Evolutionary conservation across 2,888 invertebrate species (phyloP), one percentile per base, ranked within the genome.

Genomic region (Dinocampus coccinellae): DNA sequence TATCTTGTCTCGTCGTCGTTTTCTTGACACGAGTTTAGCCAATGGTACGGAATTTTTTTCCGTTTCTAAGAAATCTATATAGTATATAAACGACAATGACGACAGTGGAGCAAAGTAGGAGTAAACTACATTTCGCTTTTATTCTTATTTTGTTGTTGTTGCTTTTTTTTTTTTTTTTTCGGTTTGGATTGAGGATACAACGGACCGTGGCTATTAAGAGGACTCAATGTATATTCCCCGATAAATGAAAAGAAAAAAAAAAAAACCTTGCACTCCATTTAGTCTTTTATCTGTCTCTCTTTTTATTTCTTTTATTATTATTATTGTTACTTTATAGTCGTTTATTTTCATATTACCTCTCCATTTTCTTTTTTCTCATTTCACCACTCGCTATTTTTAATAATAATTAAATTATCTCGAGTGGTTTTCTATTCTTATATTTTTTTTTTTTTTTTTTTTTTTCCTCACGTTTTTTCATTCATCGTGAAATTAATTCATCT

Each of bases 1-100:
- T 65, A 75, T 75, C 70, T 70, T 60, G 70, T 70, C 60, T 58
- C 42, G 70, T 60, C 20, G 47, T 47, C 16, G 47, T 47, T 47
- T 55, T 70, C 68, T 66, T 65, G 55, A 72, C 47, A 60, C 69
- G 62, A 58, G 53, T 70, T 52, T 34, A 63, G 22, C 13, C 36
- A 57, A 63, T 61, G 66, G 55, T 55, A 39, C 16, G n/a, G 29
- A 36, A 11, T 16, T 69, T 66, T 66, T 66, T 22, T 55, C 6
- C 24, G 16, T 55, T 36, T 66, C 55, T 57, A 57, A 63, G 63
- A 63, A 63, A 24, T 42, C 9, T 9, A 16, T 34, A 11, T 3
- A 9, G 16, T 55, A 26, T 55, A 29, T 55, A 53, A 22, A n/a
- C 55, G 24, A 57, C 26, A 26, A 57, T 13, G 26, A 47, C 39